Evolutionary conservation across 2,113 vertebrate species (phyloP).

Genomic region (Nothoprocta perdicaria): DNA sequence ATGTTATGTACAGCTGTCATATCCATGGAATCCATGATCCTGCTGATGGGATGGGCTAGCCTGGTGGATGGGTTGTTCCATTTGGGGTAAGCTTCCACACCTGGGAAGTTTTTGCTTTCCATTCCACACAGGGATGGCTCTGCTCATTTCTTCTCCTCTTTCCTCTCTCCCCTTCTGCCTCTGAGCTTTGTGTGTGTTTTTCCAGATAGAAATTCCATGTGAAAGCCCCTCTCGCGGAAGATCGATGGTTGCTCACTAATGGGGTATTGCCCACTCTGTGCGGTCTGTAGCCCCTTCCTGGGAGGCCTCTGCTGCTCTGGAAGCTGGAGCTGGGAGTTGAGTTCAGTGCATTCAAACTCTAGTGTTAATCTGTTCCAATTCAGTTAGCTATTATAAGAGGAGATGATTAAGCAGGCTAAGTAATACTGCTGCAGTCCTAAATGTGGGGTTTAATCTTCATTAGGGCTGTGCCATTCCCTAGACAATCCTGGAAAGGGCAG

Average conservation of each 20-base stretch:
- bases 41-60: neutral
- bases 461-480: neutral
- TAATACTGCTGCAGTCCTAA: neutral
- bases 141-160: fast-evolving
- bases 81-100: neutral
- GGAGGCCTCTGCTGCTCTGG: neutral
- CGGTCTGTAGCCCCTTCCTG: neutral
- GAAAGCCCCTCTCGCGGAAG: neutral
- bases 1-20: fast-evolving
- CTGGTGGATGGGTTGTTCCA: neutral
- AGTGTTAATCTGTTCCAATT: neutral
- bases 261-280: too few species aligned
- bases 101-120: neutral
- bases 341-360: neutral
- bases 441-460: neutral
- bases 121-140: neutral
- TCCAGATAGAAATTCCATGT: fast-evolving
- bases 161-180: neutral
- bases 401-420: neutral
- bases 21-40: neutral
- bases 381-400: neutral
- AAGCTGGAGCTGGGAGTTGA: neutral
- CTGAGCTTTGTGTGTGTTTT: neutral
- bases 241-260: neutral
- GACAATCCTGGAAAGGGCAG: neutral